phyloP scores from a whole-genome alignment of 1,140 invertebrate genomes.

The Heterodera schachtii region DNA sequence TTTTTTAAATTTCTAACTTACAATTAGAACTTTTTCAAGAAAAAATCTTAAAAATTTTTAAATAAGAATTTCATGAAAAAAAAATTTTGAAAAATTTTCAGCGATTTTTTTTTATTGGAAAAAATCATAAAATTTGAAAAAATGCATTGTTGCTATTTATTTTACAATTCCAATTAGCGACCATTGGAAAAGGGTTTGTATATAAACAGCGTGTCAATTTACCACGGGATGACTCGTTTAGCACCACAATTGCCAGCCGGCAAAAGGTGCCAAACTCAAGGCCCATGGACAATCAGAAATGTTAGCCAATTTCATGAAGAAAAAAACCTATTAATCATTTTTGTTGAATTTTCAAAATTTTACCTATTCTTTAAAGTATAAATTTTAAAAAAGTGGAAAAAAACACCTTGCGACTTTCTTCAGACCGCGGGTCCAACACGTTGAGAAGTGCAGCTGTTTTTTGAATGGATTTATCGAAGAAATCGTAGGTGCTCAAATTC shows the following conservation, averaged over 20 bases:
- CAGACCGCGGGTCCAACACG: constrained; percentile 46
- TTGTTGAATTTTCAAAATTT: not conserved
- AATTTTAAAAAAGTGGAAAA: too few species aligned
- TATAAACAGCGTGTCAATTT: constrained; percentile 16
- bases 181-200: constrained; percentile 21
- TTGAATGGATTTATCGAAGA: constrained; percentile 52
- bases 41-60: too few species aligned
- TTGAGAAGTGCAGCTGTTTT: constrained; percentile 44
- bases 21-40: too few species aligned
- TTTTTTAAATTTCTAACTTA: too few species aligned
- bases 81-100: too few species aligned
- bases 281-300: constrained; percentile 25
- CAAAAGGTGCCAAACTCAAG: constrained; percentile 49
- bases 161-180: constrained; percentile 4
- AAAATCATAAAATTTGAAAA: too few species aligned
- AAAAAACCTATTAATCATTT: not conserved
- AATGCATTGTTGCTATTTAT: not conserved
- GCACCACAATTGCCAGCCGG: constrained; percentile 17
- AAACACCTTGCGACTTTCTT: constrained; percentile 50
- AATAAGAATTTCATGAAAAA: too few species aligned
- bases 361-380: too few species aligned
- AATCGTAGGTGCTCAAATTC: constrained; percentile 47
- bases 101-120: too few species aligned
- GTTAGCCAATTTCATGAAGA: too few species aligned
- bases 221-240: constrained; percentile 53